Conservation (phyloP, 2,113 vertebrate species). For the Eclectus roratus region DNA sequence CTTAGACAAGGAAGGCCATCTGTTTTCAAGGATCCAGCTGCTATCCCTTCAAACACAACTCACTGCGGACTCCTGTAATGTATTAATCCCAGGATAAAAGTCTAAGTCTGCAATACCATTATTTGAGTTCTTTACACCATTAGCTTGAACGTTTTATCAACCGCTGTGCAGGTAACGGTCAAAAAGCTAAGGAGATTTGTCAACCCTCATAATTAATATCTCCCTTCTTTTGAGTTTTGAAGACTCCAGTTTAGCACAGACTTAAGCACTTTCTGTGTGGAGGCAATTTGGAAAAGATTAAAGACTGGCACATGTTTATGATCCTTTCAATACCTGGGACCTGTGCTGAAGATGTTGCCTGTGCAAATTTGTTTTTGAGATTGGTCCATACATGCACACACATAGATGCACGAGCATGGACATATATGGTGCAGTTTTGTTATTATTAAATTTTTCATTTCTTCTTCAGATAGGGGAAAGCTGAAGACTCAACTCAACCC, state of each 20-base stretch:
- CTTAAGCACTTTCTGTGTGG: not conserved
- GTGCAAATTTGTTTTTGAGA: not conserved
- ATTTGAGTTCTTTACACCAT: slow-evolving; percentile 54
- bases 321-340: not conserved
- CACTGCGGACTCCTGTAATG: slow-evolving; percentile 42
- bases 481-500: not conserved
- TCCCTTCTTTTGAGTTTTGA: slow-evolving; percentile 27
- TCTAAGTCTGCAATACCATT: slow-evolving; percentile 57
- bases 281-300: not conserved
- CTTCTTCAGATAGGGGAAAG: not conserved
- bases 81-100: slow-evolving; percentile 66
- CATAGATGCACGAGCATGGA: not conserved
- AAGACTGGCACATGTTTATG: not conserved
- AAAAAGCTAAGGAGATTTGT: slow-evolving; percentile 63
- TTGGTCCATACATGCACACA: not conserved
- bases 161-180: slow-evolving; percentile 59
- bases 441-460: not conserved
- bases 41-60: slow-evolving; percentile 60
- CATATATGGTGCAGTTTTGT: not conserved
- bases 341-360: not conserved
- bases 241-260: not conserved
- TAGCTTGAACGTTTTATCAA: slow-evolving; percentile 59
- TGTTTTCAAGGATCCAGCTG: slow-evolving; percentile 65
- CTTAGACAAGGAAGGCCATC: slow-evolving; percentile 62
- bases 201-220: slow-evolving; percentile 53